A percentile compares a stretch with the other conserved stretches of the same genome.
These are phyloP conservation scores for Steatornis caripensis DNA, from an alignment of 2,113 vertebrate genomes.

Conservation along the genomic window DNA sequence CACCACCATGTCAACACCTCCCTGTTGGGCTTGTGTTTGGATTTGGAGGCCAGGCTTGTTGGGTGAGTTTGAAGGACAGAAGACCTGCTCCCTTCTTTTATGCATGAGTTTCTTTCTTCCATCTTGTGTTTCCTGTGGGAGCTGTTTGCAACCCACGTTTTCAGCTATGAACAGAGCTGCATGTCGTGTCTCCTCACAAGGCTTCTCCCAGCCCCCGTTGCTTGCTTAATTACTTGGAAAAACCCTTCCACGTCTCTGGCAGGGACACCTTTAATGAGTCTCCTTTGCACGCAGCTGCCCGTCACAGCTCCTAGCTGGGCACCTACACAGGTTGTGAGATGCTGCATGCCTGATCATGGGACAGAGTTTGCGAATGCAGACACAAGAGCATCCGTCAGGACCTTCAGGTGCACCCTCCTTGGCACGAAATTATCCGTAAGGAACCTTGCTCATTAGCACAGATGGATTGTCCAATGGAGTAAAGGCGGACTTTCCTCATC, in stretches of 20 bases:
- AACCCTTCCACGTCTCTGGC: neutral
- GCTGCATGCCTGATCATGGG: neutral
- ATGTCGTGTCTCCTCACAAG: neutral
- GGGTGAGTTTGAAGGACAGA: neutral
- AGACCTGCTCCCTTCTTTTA: neutral
- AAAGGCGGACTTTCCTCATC: neutral
- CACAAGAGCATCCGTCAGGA: neutral
- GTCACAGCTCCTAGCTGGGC: neutral
- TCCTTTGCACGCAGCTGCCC: neutral
- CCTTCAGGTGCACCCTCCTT: neutral
- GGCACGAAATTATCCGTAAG: neutral
- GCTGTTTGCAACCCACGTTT: neutral
- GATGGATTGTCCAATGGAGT: neutral
- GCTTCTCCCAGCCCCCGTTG: neutral
- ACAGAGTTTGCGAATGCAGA: neutral
- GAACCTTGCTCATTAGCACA: neutral
- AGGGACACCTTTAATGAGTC: neutral
- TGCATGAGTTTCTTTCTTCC: neutral
- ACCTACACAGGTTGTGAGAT: neutral
- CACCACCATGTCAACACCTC: neutral
- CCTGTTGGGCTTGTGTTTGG: neutral
- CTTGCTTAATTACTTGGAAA: constrained; percentile 22
- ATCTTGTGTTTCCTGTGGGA: neutral
- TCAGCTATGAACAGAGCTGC: neutral
- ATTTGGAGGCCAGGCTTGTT: neutral